phyloP scores from a whole-genome alignment of 1,140 invertebrate genomes.

The Bombus cullumanus region DNA sequence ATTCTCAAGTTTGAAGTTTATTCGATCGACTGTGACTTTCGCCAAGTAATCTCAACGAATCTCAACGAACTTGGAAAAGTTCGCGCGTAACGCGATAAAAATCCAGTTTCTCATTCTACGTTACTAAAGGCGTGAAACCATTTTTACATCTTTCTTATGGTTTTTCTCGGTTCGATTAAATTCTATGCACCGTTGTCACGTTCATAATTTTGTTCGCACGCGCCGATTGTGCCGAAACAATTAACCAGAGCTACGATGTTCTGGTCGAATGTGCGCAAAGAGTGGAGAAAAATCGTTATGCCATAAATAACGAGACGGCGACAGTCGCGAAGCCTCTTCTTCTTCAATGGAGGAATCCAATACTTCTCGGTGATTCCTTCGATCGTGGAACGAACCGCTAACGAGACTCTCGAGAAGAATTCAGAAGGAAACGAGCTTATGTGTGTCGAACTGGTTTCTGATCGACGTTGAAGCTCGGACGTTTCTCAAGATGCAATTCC shows the following conservation, averaged over 20 bases:
- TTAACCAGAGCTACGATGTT: neutral
- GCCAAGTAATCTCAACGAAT: conserved; percentile 14
- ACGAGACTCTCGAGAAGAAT: conserved; percentile 52
- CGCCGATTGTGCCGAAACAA: neutral
- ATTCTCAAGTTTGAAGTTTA: neutral
- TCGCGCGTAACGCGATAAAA: neutral
- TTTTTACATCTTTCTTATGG: neutral
- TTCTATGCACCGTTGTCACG: neutral
- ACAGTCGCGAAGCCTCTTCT: neutral
- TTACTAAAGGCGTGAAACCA: no score
- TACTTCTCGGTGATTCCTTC: conserved; percentile 22
- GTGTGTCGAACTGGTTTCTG: neutral
- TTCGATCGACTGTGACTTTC: conserved; percentile 6
- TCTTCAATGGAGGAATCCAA: conserved; percentile 21
- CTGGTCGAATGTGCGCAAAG: no score
- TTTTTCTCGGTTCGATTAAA: neutral
- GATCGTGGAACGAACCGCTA: conserved; percentile 34
- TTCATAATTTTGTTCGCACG: neutral
- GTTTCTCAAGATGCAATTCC: neutral
- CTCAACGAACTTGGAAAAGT: neutral
- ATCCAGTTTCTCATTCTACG: neutral
- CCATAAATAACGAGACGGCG: conserved; percentile 30
- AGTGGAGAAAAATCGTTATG: conserved; percentile 30
- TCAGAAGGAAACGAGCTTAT: conserved; percentile 47
- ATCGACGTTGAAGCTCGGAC: neutral